Percentiles rank a stretch among this genome's conserved stretches.
Evolutionary conservation across 1,140 invertebrate genomes (phyloP).

Genomic region (Portunus trituberculatus): DNA sequence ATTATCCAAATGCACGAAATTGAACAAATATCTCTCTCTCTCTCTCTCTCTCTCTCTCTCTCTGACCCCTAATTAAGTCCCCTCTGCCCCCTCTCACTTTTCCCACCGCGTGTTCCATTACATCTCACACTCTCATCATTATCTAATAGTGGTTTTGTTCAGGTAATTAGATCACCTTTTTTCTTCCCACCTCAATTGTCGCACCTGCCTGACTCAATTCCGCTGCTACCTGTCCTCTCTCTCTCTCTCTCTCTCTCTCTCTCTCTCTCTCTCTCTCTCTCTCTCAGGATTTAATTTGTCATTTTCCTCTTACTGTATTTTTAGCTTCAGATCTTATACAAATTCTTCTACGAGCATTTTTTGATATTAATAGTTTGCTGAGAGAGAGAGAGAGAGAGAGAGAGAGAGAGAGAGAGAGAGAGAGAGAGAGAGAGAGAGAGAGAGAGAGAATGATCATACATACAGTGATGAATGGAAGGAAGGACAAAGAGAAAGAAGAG

Average conservation of each 20-base stretch:
- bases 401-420: neutral
- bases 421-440: neutral
- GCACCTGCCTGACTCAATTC: neutral
- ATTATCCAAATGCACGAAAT: no score
- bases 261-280: neutral
- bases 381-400: neutral
- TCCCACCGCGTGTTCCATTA: neutral
- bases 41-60: neutral
- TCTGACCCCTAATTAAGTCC: neutral
- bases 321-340: no score
- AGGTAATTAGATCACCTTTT: no score
- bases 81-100: neutral
- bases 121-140: neutral
- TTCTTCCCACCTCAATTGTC: neutral
- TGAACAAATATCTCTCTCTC: conserved; percentile 19
- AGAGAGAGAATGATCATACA: neutral
- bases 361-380: no score
- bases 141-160: no score
- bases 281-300: neutral
- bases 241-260: neutral
- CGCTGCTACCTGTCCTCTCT: neutral
- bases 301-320: no score
- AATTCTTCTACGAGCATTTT: no score
- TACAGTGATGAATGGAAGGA: neutral
- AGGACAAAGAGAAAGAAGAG: neutral